Base-by-base conservation (phyloP, 2,888 invertebrate species). In the Lysandra bellargus region DNA sequence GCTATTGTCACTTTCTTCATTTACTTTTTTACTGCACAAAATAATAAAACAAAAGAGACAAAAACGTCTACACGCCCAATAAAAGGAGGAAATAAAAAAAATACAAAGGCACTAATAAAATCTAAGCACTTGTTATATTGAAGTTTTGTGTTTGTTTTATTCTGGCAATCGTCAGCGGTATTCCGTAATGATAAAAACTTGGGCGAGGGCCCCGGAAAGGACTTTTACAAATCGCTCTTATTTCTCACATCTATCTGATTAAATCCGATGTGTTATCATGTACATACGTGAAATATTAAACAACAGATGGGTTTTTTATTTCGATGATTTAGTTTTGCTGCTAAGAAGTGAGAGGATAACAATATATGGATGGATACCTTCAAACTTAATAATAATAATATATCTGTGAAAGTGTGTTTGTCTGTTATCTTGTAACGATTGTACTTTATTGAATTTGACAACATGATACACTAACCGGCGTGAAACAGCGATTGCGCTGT, bases 211-310 rank as follows among this genome's bases (percentile, higher is more conserved):
- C 61, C 84, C 83, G 86, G 84, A 80, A 81, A 83, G 78, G 86
- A 88, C 87, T 84, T 86, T 84, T 85, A 89, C 86, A 88, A 88
- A 89, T 88, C 80, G 83, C 82, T 72, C 79, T 83, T 83, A 88
- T 89, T 88, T 87, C 86, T 89, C 86, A 86, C 85, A 85, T 85
- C 85, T 86, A 86, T 88, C 86, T 88, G 88, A 89, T 89, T 88
- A 87, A 87, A 88, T 87, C 78, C 78, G 78, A 80, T 75, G 61
- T 61, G 44, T 60, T 79, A 75, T 79, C 79, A 74, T 78, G 60
- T 73, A 40, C 37, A 78, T 74, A n/a, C 73, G 37, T 6, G 40
- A 37, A 7, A n/a, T 73, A 44, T 74, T 74, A 2, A 44, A 30
- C 14, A 40, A 73, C 44, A 37, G 69, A 69, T 33, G 37, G 5